Evolutionary conservation across 2,888 invertebrate species (phyloP), one percentile per base, ranked within the genome.

Genomic region (Odiellus spinosus): DNA sequence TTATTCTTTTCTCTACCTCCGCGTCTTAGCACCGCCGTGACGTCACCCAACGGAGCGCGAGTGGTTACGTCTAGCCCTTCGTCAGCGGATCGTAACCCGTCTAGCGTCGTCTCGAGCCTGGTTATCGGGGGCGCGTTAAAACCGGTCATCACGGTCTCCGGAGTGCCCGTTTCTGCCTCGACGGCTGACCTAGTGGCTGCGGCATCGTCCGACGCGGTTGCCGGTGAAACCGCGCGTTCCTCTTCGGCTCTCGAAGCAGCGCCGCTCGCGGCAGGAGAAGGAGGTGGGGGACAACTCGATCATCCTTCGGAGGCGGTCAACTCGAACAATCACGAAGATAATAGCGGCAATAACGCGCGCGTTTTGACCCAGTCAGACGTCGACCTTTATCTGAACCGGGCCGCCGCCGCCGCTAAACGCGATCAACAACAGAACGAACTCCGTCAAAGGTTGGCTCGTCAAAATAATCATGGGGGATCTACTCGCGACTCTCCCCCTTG

Each of bases 381-480:
- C n/a, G 48, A 50, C 26, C 40, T 48, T 33, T 50, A 48, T 18
- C 20, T 50, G 17, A 48, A 45, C 8, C 45, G 47, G 15, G 26
- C 26, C 3, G 40, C 44, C 8, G 20, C 46, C 2, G 46, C 49
- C 6, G 44, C 40, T 10, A 46, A 15, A 15, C 34, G 36, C 17
- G 36, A 36, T 15, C 36, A 15, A n/a, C 12, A 33, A 10, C 34
- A 12, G 34, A 36, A 5, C 17, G 36, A 15, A 36, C 11, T 15
- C 4, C 36, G 14, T n/a, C 36, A 19, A 44, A 35, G 33, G 36
- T 38, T 33, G 20, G 41, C 12, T 36, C 19, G 14, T 19, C 44
- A 5, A 15, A 19, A 19, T 14, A 39, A 20, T 17, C 43, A 49
- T 18, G 17, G 35, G n/a, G 34, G 15, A 38, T 33, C 34, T 21